Percentiles rank a stretch among this genome's conserved stretches.
phyloP scores from a whole-genome alignment of 2,113 vertebrate genomes.

The Hyperoodon ampullatus region DNA sequence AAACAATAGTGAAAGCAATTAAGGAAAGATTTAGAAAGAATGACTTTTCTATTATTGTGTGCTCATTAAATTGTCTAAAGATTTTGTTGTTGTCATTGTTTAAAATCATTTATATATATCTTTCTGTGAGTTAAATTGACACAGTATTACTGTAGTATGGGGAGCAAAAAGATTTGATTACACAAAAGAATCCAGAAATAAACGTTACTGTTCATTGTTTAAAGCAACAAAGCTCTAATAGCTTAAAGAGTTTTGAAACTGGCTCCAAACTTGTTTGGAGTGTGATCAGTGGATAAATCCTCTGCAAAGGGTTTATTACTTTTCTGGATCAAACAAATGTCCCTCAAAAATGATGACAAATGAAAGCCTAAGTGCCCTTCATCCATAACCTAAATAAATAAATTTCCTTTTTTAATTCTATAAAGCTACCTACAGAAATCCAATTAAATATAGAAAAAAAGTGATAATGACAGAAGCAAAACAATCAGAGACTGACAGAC shows the following conservation, averaged over 20 bases:
- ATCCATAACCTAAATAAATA: not conserved
- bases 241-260: constrained; percentile 34
- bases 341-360: not conserved
- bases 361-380: not conserved
- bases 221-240: not conserved
- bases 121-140: not conserved
- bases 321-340: constrained; percentile 8
- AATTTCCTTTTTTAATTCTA: not conserved
- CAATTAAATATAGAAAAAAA: not conserved
- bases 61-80: not conserved
- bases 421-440: constrained; percentile 47
- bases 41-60: not conserved
- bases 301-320: constrained; percentile 17
- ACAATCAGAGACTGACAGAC: not conserved
- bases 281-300: constrained; percentile 1
- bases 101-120: not conserved
- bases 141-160: not conserved
- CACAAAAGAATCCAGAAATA: not conserved
- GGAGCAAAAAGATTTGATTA: not conserved
- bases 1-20: not conserved
- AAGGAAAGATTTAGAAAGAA: not conserved
- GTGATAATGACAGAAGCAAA: constrained; percentile 28
- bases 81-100: not conserved
- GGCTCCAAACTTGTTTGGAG: not conserved
- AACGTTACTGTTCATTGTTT: not conserved